Evolutionary conservation across 2,113 vertebrate species (phyloP), one percentile per base, ranked within the genome.

Genomic region (Podarcis raffonei): DNA sequence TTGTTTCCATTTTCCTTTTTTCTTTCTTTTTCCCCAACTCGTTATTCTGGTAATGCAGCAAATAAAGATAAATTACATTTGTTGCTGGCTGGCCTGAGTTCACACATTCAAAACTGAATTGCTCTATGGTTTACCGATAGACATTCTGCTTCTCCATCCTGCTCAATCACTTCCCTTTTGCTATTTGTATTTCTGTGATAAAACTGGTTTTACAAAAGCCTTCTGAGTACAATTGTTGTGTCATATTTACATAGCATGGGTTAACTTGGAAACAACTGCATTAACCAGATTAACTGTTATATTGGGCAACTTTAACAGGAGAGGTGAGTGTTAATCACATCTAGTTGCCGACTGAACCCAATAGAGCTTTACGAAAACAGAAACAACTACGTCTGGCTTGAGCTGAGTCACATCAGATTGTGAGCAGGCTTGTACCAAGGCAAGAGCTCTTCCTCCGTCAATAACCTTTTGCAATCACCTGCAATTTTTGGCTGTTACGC

Each of bases 211-310:
- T 6, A 22, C 3, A 87, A 62, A 27, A 85, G 39, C 2, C 6
- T 27, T 6, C 2, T 48, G 0, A 86, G 0, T 39, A 84, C 82
- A 86, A 3, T 2, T 79, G 35, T 15, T 53, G 72, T 89, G 91
- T 87, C 62, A 4, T 69, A 25, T 89, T 92, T 93, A 88, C 87
- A 87, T 68, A 79, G 20, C 39, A 53, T 39, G 22, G 9, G 53
- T 84, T 84, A 30, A 84, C 6, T 25, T 84, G 7, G 62, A 83
- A 69, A 72, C 57, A 15, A 39, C 35, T 68, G 5, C 84, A 69
- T 68, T 62, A 86, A 89, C 5, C 20, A 42, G 22, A 89, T 69
- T 42, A 66, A 16, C 39, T 77, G 57, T 39, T 77, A 39, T 22
- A 42, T 2, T 42, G 75, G 75, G 75, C 7, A 37, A 37, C 72